phyloP scores from a whole-genome alignment of 2,888 invertebrate species.

The Acholoe squamosa region DNA sequence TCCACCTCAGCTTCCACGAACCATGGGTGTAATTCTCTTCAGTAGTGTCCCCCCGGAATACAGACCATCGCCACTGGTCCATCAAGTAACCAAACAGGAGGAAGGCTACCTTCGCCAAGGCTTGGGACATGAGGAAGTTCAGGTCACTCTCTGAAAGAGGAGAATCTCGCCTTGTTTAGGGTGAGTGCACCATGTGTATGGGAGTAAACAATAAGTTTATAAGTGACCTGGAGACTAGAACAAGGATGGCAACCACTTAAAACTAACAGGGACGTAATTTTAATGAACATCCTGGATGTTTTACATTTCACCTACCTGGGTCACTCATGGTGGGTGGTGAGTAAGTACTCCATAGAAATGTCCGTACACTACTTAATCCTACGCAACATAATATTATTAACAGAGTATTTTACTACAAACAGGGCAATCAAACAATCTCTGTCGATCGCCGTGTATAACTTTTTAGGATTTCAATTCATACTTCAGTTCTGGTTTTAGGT shows the following conservation, averaged over 20 bases:
- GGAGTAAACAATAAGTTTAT: too few species aligned
- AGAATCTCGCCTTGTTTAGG: too few species aligned
- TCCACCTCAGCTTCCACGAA: constrained; percentile 84
- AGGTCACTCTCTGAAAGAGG: constrained; percentile 78
- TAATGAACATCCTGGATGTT: constrained; percentile 82
- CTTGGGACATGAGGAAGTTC: constrained; percentile 84
- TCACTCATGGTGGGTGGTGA: constrained; percentile 81
- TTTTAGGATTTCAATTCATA: too few species aligned
- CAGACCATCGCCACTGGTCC: constrained; percentile 84
- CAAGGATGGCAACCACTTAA: constrained; percentile 87
- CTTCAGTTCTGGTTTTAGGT: too few species aligned
- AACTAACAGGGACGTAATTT: constrained; percentile 84
- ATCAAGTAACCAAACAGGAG: constrained; percentile 84
- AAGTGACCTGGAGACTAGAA: too few species aligned
- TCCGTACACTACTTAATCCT: constrained; percentile 82
- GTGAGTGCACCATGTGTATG: too few species aligned
- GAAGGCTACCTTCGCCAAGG: constrained; percentile 83
- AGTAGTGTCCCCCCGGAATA: constrained; percentile 80
- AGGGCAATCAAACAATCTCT: too few species aligned
- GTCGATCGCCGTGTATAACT: too few species aligned
- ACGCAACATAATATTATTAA: not conserved
- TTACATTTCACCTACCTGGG: constrained; percentile 76
- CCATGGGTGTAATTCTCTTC: constrained; percentile 79
- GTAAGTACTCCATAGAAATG: constrained; percentile 77
- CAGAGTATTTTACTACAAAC: too few species aligned